Evolutionary conservation across 2,888 invertebrate species (phyloP), one percentile per base, ranked within the genome.

Genomic region (Agonopterix arenella): DNA sequence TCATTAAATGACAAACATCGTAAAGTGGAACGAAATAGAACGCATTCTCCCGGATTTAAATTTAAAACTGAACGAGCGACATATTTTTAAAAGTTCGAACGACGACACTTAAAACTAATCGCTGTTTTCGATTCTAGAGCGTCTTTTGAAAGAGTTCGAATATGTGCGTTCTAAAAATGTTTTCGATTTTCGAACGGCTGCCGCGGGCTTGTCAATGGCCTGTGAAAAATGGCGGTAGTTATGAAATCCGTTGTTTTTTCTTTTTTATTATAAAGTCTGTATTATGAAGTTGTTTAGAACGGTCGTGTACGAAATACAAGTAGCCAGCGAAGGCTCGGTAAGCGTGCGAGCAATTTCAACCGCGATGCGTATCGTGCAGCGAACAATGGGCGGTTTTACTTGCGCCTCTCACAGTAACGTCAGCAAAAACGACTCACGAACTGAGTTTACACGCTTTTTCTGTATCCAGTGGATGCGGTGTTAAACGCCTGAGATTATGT

Each of bases 61-160:
- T 75, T 73, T 74, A 80, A 84, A 85, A 80, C 77, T 77, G 80
- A 84, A 85, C 83, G 80, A 70, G 74, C 84, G 80, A 85, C 88
- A 88, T 86, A 86, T 86, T 85, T 88, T 88, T 88, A 88, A 84
- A 81, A 83, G 78, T 85, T 88, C 86, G 85, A 85, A 86, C 83
- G 73, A 66, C 72, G 81, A 80, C 84, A 84, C 77, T 82, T 80
- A 79, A 80, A 84, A 88, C 86, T 88, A 86, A 89, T 89, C 88
- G 85, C 76, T 85, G 88, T 85, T 86, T 88, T 88, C 86, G 89
- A 86, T 88, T 85, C 84, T 74, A 74, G 75, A 70, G 72, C 77
- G 77, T 76, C 75, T 81, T 79, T 77, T 77, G 83, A 82, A 85
- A 84, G 81, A 83, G 84, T 84, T 85, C 80, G 84, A 79, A 73